Evolutionary conservation across 2,888 invertebrate species (phyloP), one percentile per base, ranked within the genome.

Genomic region (Amphipyra berbera): DNA sequence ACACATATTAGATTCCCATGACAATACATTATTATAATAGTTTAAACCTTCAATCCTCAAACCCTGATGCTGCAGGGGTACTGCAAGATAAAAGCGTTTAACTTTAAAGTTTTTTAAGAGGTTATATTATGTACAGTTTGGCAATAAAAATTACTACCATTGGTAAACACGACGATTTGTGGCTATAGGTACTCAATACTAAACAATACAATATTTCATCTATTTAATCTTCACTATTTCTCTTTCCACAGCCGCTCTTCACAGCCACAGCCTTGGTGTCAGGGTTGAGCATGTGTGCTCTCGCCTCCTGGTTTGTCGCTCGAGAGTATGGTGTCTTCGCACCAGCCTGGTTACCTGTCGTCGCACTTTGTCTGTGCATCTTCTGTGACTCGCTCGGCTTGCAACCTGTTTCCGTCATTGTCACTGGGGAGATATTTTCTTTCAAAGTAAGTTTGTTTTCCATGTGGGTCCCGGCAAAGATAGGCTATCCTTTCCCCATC

Each of bases 401-500:
- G 40, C 95, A 95, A 48, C 95, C 95, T 0, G 89, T 93, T 0
- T 95, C 96, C 0, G 92, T 95, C 8, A 90, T 96, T 1, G 76
- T 96, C 0, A 86, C 88, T 0, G 90, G 95, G 0, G 96, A 96
- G 74, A 91, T 96, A 61, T 95, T 96, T 65, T 93, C 94, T 2
- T 94, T 87, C 52, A 93, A 93, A 88, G 94, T 93, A 71, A 53
- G 49, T 6, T 6, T 6, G 6, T 33, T n/a, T 30, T 33, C 6
- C 13, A n/a, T n/a, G n/a, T n/a, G n/a, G n/a, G n/a, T n/a, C n/a
- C n/a, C n/a, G n/a, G n/a, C n/a, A n/a, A n/a, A 0, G 1, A 8
- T 9, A 1, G 33, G 1, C 33, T 6, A 33, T 6, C 21, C 1
- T 1, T 21, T 21, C 21, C 3, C 21, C 21, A 21, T 3, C 21